Conservation (phyloP, 2,888 invertebrate genomes). For the Himalopsyche japonica region DNA sequence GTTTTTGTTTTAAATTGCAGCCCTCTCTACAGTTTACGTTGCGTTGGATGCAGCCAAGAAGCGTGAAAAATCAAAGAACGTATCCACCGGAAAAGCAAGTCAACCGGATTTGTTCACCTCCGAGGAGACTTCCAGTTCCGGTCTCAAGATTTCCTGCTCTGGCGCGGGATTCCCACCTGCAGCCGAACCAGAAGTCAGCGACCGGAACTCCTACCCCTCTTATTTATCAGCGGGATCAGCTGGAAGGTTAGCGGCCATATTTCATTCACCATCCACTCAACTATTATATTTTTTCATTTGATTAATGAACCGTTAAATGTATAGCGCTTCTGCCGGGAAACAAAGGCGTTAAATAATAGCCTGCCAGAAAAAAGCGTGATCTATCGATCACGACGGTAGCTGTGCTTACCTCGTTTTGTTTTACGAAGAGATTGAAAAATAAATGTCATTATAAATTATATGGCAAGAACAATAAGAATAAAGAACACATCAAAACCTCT, state of each 20-base stretch:
- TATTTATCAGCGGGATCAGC: background rate
- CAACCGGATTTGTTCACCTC: slow-evolving; percentile 18
- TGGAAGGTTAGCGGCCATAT: background rate
- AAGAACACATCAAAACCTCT: too few relatives aligned
- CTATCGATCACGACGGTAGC: background rate
- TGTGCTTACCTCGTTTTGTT: background rate
- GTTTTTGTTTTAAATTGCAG: background rate
- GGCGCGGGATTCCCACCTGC: background rate
- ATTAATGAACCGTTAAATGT: background rate
- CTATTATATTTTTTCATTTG: too few relatives aligned
- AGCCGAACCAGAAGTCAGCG: background rate
- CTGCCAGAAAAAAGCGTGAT: background rate
- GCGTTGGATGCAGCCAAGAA: background rate
- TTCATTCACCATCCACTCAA: background rate
- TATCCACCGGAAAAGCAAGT: slow-evolving; percentile 16
- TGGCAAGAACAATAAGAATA: background rate
- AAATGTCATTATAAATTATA: background rate
- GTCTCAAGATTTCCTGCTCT: slow-evolving; percentile 10
- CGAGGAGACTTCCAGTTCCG: slow-evolving; percentile 3
- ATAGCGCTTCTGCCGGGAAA: background rate
- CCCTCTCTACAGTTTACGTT: background rate
- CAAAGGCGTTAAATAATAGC: background rate
- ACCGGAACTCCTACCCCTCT: background rate
- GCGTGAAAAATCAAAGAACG: background rate
- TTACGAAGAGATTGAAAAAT: background rate